Conservation (phyloP, 2,797 vertebrate species). For the Pterois miles region DNA sequence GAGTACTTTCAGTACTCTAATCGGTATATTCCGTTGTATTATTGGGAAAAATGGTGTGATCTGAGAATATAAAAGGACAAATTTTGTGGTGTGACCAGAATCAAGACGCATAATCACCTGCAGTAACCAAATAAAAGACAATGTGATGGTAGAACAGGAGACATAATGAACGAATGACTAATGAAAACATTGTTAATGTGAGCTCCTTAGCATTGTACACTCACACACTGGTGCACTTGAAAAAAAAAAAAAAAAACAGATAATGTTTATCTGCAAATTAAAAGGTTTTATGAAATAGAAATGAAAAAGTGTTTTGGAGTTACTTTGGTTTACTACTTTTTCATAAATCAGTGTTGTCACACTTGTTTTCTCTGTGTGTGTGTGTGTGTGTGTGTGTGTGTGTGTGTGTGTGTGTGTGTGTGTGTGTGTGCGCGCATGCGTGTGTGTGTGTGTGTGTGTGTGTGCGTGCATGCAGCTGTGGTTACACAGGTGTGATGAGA, state of each 20-base stretch:
- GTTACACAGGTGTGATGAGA: slow-evolving; percentile 76
- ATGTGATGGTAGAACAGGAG: neutral
- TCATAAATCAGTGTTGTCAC: neutral
- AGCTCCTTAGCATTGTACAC: neutral
- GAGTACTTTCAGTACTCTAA: neutral
- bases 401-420: neutral
- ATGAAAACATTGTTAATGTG: slow-evolving; percentile 2
- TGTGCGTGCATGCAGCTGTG: slow-evolving; percentile 59
- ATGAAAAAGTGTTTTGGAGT: slow-evolving; percentile 25
- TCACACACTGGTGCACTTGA: slow-evolving; percentile 13
- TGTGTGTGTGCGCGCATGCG: too few species aligned
- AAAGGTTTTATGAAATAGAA: slow-evolving; percentile 19
- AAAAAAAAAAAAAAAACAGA: slow-evolving; percentile 2
- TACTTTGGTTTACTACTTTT: slow-evolving; percentile 27
- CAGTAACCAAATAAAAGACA: neutral
- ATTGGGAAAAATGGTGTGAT: neutral
- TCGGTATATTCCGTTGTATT: neutral
- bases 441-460: neutral
- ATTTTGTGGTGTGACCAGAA: slow-evolving; percentile 1
- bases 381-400: neutral
- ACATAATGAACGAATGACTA: neutral
- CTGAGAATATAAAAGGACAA: neutral
- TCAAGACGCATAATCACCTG: neutral
- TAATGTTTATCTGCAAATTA: slow-evolving; percentile 30
- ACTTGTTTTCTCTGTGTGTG: slow-evolving; percentile 14